phyloP scores from a whole-genome alignment of 2,113 vertebrate species.

The Cottus gobio region DNA sequence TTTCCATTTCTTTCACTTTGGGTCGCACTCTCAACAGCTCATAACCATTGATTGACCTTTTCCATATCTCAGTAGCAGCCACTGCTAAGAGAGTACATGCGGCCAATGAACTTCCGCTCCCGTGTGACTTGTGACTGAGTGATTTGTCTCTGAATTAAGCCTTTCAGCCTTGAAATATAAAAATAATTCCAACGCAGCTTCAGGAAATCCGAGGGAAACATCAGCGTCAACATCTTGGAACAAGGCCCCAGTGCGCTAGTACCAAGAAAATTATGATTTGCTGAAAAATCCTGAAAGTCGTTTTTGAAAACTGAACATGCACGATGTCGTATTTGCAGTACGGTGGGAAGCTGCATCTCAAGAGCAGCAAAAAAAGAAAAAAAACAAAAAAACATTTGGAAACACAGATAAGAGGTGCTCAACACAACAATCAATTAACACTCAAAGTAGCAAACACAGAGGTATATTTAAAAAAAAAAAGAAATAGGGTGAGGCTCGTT shows the following conservation, averaged over 20 bases:
- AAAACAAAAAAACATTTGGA: not conserved
- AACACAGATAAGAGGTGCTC: conserved; percentile 46
- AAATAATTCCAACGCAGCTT: conserved; percentile 17
- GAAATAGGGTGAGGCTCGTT: conserved; percentile 3
- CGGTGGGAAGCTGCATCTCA: conserved; percentile 3
- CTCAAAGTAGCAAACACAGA: conserved; percentile 59
- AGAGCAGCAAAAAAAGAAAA: conserved; percentile 5
- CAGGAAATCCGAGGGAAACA: not conserved
- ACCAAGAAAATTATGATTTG: conserved; percentile 1
- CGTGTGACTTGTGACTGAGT: conserved; percentile 4
- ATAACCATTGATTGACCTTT: not conserved
- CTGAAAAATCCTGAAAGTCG: not conserved
- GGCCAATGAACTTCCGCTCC: not conserved
- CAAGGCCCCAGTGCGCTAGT: not conserved
- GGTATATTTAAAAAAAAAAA: conserved; percentile 46
- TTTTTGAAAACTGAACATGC: conserved; percentile 1
- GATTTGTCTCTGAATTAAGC: conserved; percentile 5
- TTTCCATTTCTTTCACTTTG: conserved; percentile 4
- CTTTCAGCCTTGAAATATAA: conserved; percentile 14
- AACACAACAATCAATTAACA: conserved; percentile 63
- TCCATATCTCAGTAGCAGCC: not conserved
- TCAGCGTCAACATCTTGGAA: not conserved
- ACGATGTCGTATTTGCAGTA: not conserved
- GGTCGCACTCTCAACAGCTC: not conserved
- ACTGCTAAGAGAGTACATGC: not conserved